These are phyloP conservation scores for Henicopernis longicauda DNA, from an alignment of 2,113 vertebrate genomes.

Conservation along the genomic window DNA sequence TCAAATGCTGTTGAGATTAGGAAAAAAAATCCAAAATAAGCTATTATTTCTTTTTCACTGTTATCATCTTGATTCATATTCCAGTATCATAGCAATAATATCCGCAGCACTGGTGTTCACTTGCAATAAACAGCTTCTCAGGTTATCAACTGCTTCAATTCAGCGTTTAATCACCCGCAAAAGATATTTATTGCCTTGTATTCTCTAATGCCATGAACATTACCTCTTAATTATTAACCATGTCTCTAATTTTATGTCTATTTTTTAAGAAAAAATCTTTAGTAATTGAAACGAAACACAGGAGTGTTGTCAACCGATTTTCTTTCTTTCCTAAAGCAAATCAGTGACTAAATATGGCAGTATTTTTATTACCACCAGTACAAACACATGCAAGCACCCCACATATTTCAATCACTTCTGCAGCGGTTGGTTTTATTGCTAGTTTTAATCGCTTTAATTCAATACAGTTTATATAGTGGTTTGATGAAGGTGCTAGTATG, in stretches of 20 bases:
- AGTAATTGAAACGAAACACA: neutral
- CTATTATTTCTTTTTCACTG: neutral
- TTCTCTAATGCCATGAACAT: neutral
- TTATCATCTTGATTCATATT: neutral
- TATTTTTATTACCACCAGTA: conserved; percentile 7
- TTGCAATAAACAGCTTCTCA: conserved; percentile 3
- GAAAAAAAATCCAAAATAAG: neutral
- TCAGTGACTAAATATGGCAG: neutral
- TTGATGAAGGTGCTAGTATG: conserved; percentile 60
- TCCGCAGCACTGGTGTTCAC: neutral
- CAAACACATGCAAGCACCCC: neutral
- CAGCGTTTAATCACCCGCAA: neutral
- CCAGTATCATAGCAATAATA: neutral
- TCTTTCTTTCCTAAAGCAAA: conserved; percentile 21
- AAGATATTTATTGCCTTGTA: neutral
- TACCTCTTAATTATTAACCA: conserved; percentile 15
- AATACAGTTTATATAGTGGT: conserved; percentile 11
- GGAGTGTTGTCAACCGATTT: neutral
- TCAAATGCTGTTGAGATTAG: neutral
- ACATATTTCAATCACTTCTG: conserved; percentile 23
- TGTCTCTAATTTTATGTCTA: neutral
- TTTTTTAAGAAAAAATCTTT: neutral
- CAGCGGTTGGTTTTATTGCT: conserved; percentile 44
- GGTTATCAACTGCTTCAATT: neutral
- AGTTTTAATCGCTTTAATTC: conserved; percentile 43